Evolutionary conservation across 2,888 invertebrate species (phyloP).

Genomic region (Trichogramma dendrolimi): DNA sequence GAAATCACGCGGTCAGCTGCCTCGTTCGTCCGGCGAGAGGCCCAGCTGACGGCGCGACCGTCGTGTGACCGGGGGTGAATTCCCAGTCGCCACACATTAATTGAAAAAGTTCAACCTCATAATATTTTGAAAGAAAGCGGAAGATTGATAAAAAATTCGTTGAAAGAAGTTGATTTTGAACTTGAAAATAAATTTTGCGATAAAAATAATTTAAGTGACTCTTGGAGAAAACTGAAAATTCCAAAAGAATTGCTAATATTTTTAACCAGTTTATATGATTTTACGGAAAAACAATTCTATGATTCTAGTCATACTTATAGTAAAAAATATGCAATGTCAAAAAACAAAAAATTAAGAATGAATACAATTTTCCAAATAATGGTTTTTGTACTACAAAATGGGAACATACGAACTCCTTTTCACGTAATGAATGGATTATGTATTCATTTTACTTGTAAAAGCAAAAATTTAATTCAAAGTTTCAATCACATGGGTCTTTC

Average conservation of each 20-base stretch:
- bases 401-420: conserved; percentile 25
- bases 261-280: conserved; percentile 16
- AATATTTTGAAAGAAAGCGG: conserved; percentile 17
- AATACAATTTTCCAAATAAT: conserved; percentile 25
- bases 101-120: not conserved
- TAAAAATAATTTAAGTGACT: conserved; percentile 11
- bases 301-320: not conserved
- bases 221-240: conserved; percentile 15
- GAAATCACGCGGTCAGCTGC: too few relatives aligned
- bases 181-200: conserved; percentile 15
- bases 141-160: conserved; percentile 11
- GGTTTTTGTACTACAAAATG: conserved; percentile 23
- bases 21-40: too few relatives aligned
- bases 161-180: conserved; percentile 11
- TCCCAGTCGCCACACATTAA: too few relatives aligned
- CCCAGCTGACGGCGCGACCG: too few relatives aligned
- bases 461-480: conserved; percentile 18
- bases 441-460: conserved; percentile 21
- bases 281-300: conserved; percentile 11
- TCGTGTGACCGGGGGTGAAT: too few relatives aligned
- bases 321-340: conserved; percentile 2
- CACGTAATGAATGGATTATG: conserved; percentile 26
- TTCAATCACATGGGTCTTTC: conserved; percentile 20
- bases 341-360: conserved; percentile 20
- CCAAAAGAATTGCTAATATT: conserved; percentile 12